Evolutionary conservation across 37 sponge, comb jelly and placozoan species (phyloP).

Genomic region (Axinella damicornis): DNA sequence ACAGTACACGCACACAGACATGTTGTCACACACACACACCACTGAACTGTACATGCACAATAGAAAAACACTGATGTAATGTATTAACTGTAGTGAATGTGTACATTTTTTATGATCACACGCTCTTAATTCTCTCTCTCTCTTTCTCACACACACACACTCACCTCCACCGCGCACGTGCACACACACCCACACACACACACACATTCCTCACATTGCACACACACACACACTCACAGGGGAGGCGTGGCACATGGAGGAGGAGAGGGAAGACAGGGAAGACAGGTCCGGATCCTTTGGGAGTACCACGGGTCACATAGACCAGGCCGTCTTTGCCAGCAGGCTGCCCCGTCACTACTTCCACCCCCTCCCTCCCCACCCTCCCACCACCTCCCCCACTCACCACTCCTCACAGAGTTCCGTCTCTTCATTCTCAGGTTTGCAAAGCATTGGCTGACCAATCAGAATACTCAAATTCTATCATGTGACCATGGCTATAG

Average conservation of each 20-base stretch:
- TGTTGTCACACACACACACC: no score
- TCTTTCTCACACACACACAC: no score
- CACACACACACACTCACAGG: conserved; percentile 23
- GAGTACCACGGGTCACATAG: conserved; percentile 1
- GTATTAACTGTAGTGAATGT: no score
- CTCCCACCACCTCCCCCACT: not conserved
- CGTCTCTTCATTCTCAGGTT: not conserved
- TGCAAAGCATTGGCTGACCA: not conserved
- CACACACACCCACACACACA: conserved; percentile 17
- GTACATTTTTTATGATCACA: no score
- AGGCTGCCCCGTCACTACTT: conserved; percentile 20
- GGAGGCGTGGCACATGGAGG: conserved; percentile 34
- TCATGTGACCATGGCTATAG: no score
- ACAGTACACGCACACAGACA: no score
- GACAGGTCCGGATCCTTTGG: not conserved
- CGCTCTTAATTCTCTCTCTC: no score
- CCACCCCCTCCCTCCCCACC: not conserved
- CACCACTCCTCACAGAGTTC: conserved; percentile 9
- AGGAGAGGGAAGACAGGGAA: not conserved
- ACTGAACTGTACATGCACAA: no score
- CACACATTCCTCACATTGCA: not conserved
- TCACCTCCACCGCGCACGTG: not conserved
- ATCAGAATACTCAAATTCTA: not conserved
- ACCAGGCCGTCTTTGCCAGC: conserved; percentile 11
- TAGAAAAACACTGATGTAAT: no score